phyloP scores from a whole-genome alignment of 2,888 invertebrate genomes.

The Lepeophtheirus nordmannii region DNA sequence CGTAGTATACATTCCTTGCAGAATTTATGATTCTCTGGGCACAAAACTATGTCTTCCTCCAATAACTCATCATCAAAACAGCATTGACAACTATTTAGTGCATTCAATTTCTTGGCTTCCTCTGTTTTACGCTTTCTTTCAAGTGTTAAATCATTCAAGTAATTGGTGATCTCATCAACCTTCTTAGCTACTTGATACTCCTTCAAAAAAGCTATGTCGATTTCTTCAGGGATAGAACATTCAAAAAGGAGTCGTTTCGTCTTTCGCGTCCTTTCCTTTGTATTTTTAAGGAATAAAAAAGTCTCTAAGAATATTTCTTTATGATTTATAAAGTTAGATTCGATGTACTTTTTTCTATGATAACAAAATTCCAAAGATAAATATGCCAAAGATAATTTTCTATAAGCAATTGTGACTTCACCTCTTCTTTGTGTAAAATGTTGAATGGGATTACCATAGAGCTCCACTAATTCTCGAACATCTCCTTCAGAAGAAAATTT shows the following conservation, averaged over 20 bases:
- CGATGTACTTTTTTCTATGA: not conserved
- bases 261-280: conserved; percentile 10
- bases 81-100: conserved; percentile 40
- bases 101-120: conserved; percentile 33
- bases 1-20: conserved; percentile 39
- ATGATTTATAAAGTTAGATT: not conserved
- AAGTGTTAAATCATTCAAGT: conserved; percentile 25
- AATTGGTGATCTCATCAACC: conserved; percentile 26
- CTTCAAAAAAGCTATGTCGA: conserved; percentile 27
- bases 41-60: conserved; percentile 34
- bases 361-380: not conserved
- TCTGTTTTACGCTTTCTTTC: not conserved
- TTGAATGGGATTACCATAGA: conserved; percentile 24
- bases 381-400: not conserved
- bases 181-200: conserved; percentile 27
- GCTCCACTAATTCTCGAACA: conserved; percentile 25
- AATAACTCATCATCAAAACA: conserved; percentile 43
- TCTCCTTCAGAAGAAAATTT: conserved; percentile 23
- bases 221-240: conserved; percentile 22
- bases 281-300: conserved; percentile 14
- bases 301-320: not conserved
- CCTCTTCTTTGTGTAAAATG: conserved; percentile 16
- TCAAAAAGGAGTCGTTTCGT: conserved; percentile 6
- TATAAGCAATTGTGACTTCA: not conserved
- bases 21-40: conserved; percentile 37